Evolutionary conservation across 1,140 invertebrate species (phyloP).

Genomic region (Heliothis subflexa): DNA sequence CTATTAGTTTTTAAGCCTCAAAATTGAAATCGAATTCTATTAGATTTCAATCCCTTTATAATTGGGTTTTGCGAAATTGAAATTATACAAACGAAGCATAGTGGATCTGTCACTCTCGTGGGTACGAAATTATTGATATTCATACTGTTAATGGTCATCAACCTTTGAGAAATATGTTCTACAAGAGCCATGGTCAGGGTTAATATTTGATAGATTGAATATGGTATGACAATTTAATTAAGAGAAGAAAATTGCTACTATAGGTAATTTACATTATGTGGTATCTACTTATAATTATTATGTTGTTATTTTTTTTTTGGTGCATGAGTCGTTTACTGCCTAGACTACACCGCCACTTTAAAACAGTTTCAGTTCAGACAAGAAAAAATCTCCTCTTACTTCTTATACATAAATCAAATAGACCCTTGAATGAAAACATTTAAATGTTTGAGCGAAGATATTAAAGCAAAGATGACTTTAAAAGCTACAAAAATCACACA

Average conservation of each 20-base stretch:
- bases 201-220: not conserved
- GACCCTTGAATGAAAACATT: too few relatives aligned
- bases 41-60: conserved; percentile 54
- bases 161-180: conserved; percentile 33
- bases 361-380: too few relatives aligned
- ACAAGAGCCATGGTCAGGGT: not conserved
- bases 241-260: too few relatives aligned
- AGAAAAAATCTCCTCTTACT: too few relatives aligned
- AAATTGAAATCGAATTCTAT: conserved; percentile 62
- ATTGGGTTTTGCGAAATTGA: conserved; percentile 51
- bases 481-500: not conserved
- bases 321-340: too few relatives aligned
- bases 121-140: conserved; percentile 30
- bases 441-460: too few relatives aligned
- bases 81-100: conserved; percentile 34
- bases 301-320: too few relatives aligned
- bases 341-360: too few relatives aligned
- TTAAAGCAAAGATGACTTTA: not conserved
- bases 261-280: too few relatives aligned
- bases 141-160: conserved; percentile 14
- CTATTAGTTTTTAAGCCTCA: conserved; percentile 59
- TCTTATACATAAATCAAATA: too few relatives aligned
- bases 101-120: conserved; percentile 1
- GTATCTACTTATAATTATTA: too few relatives aligned
- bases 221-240: not conserved